Base-by-base conservation (phyloP, 2,113 vertebrate genomes). In the Syngnathus typhle region DNA sequence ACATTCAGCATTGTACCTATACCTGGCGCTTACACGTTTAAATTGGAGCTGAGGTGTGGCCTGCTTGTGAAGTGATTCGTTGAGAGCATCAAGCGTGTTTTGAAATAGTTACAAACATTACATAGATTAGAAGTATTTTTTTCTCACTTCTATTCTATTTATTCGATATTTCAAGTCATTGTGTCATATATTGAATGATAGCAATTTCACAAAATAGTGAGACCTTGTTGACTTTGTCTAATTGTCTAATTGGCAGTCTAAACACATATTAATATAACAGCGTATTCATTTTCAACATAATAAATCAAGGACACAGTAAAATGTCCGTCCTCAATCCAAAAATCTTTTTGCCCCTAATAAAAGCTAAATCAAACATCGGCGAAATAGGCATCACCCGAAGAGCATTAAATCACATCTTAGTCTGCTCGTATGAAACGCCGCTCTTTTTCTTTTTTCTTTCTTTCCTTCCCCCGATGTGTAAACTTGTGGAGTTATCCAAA, bases 1-100 rank as follows among this genome's bases (percentile, higher is more conserved):
- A 85, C 77, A 87, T 85, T 85, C 60, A 69, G 66, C 6, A 1
- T 12, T 3, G 69, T 64, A 49, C 39, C 71, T 51, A 27, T 59
- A 65, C 74, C 67, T 7, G 7, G 63, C n/a, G 60, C 65, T 64
- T 27, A 43, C 54, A 60, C 70, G 52, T 63, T 74, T 27, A 65
- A 80, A 58, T 82, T 39, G 65, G 70, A 75, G 64, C 64, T 64
- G 61, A 1, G 21, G 70, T 52, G 60, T 46, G 72, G 74, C 70
- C 72, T 64, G 70, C 67, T 72, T 68, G 76, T 18, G 47, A 74
- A 27, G 49, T 36, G 66, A 74, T 38, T 71, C 63, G 44, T 47
- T 2, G 54, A 44, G 41, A 49, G 47, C 47, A n/a, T 49, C 18
- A 19, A 7, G 15, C 16, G 7, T 7, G 19, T n/a, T 51, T 51